Evolutionary conservation across 2,113 vertebrate species (phyloP).

Genomic region (Hiodon tergisus): DNA sequence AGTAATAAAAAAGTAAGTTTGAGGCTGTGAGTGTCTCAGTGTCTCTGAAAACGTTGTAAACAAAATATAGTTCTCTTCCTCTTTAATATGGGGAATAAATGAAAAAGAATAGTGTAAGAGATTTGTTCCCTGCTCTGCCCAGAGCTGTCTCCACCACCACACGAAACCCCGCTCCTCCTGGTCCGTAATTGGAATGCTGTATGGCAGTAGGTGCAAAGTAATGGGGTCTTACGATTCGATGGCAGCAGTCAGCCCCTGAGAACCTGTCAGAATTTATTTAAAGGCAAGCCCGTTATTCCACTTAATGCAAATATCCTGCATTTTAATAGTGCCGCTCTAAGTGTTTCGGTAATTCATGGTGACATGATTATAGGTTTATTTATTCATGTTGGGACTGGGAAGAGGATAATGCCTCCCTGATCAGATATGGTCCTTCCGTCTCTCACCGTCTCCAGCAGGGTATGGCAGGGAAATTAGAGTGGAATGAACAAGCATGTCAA

Average conservation of each 20-base stretch:
- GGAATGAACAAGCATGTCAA: conserved; percentile 14
- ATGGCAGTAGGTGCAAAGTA: conserved; percentile 18
- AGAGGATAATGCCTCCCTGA: conserved; percentile 4
- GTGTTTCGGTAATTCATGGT: conserved; percentile 13
- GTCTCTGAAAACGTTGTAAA: not conserved
- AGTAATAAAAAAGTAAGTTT: not conserved
- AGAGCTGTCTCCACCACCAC: conserved; percentile 15
- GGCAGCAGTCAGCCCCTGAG: conserved; percentile 9
- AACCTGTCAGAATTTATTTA: conserved; percentile 26
- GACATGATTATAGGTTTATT: conserved; percentile 22
- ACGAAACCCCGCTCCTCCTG: not conserved
- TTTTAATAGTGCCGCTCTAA: conserved; percentile 4
- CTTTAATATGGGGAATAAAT: not conserved
- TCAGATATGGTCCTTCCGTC: not conserved
- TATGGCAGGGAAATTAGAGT: not conserved
- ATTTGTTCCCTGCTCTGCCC: not conserved
- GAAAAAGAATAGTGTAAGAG: conserved; percentile 2
- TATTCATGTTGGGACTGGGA: conserved; percentile 13
- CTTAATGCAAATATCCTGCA: conserved; percentile 21
- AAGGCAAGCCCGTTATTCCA: conserved; percentile 19
- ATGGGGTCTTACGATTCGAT: conserved; percentile 16
- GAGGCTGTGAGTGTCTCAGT: not conserved
- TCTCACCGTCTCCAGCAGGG: not conserved
- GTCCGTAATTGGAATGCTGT: conserved; percentile 18
- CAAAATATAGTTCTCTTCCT: conserved; percentile 12